Conservation (phyloP, 2,797 vertebrate genomes). For the Protosalanx chinensis region DNA sequence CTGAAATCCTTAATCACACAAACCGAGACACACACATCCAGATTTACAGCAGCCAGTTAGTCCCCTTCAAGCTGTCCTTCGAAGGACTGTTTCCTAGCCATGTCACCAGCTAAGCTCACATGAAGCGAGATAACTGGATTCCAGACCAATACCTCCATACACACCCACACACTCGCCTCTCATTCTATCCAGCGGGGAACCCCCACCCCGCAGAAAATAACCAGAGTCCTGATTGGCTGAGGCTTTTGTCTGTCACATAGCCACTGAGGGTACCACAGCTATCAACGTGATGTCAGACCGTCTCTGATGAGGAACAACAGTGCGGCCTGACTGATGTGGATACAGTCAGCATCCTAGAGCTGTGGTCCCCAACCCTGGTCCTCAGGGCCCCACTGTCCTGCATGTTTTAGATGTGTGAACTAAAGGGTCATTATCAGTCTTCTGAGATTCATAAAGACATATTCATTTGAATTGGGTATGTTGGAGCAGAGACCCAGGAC, state of each 20-base stretch:
- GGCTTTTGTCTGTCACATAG: conserved; percentile 3
- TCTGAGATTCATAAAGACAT: too few species aligned
- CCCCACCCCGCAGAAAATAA: neutral
- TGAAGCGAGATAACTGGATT: too few species aligned
- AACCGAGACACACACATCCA: conserved; percentile 3
- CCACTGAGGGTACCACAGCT: neutral
- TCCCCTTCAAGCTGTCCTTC: neutral
- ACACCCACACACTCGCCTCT: neutral
- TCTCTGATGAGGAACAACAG: neutral
- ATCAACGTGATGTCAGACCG: neutral
- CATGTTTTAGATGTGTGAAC: too few species aligned
- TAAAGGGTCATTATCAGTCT: too few species aligned
- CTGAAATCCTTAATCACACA: conserved; percentile 6
- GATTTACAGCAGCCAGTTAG: too few species aligned
- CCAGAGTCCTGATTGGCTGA: neutral
- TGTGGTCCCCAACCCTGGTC: conserved; percentile 1
- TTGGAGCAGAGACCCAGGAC: conserved; percentile 14
- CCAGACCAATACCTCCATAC: neutral
- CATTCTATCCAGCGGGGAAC: neutral
- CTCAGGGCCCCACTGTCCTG: too few species aligned
- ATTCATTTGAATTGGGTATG: too few species aligned
- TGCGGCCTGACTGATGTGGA: neutral
- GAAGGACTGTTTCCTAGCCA: neutral
- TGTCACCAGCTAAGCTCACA: neutral
- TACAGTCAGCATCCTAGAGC: neutral